Conservation (phyloP, 2,888 invertebrate genomes). For the Venusia cambrica region DNA sequence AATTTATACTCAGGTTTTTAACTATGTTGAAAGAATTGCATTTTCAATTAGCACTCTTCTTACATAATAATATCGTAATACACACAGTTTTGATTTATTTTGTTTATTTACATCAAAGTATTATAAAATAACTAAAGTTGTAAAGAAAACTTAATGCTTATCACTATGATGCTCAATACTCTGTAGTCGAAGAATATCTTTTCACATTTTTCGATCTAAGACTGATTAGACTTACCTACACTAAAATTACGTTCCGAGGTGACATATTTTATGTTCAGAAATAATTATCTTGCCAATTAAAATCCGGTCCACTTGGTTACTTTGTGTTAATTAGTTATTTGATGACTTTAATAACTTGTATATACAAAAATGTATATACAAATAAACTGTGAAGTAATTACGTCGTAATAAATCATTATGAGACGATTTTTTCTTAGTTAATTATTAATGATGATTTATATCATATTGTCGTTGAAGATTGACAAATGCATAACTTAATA, state of each 20-base stretch:
- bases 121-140: slow-evolving; percentile 7
- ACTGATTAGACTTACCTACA: slow-evolving; percentile 72
- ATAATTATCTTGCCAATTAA: no score
- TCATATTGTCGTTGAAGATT: no score
- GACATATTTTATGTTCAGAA: slow-evolving; percentile 28
- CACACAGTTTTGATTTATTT: slow-evolving; percentile 10
- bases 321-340: no score
- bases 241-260: slow-evolving; percentile 14
- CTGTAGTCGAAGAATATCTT: slow-evolving; percentile 33
- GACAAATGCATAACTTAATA: no score
- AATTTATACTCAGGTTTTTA: slow-evolving; percentile 16
- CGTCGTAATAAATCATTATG: no score
- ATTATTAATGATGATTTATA: no score
- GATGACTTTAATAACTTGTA: no score
- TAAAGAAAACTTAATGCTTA: slow-evolving; percentile 38
- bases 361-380: no score
- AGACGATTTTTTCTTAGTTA: no score
- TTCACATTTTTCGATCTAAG: slow-evolving; percentile 67
- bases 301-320: no score
- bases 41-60: slow-evolving; percentile 35
- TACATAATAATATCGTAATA: slow-evolving; percentile 33
- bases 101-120: slow-evolving; percentile 7
- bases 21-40: slow-evolving; percentile 2
- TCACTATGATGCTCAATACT: slow-evolving; percentile 54
- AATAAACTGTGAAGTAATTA: no score